Percentiles rank a stretch among this genome's conserved stretches.
phyloP scores from a whole-genome alignment of 2,797 vertebrate species.

The Octomys mimax region DNA sequence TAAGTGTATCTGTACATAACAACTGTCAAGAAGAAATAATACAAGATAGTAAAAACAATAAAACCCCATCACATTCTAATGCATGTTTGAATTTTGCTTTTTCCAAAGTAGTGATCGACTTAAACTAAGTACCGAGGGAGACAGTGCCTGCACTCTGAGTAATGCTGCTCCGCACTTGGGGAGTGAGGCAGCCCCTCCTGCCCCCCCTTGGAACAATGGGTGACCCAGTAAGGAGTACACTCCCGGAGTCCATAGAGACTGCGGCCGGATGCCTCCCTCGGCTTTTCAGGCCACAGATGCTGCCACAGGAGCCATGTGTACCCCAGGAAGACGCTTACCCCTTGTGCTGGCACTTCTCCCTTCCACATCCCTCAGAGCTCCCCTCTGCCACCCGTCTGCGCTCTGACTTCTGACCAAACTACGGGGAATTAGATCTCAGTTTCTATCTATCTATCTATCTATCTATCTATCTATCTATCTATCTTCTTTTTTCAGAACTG shows the following conservation, averaged over 20 bases:
- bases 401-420: slow-evolving; percentile 1
- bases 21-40: slow-evolving; percentile 25
- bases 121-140: slow-evolving; percentile 20
- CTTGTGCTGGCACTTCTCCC: no score
- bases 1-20: neutral
- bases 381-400: neutral
- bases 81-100: neutral
- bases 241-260: neutral
- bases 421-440: neutral
- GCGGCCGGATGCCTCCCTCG: neutral
- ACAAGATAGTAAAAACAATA: slow-evolving; percentile 35
- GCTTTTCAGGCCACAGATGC: slow-evolving; percentile 8
- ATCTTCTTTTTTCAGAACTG: no score
- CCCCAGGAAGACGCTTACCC: neutral
- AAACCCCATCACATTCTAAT: slow-evolving; percentile 49
- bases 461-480: no score
- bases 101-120: slow-evolving; percentile 46
- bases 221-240: neutral
- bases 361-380: neutral
- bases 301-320: neutral
- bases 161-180: neutral
- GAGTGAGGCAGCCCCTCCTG: slow-evolving; percentile 31
- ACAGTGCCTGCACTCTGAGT: neutral
- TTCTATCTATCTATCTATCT: neutral
- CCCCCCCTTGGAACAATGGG: neutral